Conservation (phyloP, 1,140 invertebrate genomes). For the Anagrus nilaparvatae region DNA sequence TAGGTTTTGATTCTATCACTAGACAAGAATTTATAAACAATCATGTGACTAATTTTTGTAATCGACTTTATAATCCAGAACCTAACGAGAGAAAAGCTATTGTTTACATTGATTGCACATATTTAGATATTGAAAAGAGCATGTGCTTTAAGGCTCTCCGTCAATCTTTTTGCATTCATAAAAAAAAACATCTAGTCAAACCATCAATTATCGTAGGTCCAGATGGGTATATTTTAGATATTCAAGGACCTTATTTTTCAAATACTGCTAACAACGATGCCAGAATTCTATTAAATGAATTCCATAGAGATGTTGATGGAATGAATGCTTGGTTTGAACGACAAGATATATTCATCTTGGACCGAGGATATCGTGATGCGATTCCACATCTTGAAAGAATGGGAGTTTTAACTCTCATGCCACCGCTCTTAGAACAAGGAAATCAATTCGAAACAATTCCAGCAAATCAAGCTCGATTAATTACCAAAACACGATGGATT, state of each 20-base stretch:
- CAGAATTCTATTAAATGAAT: slow-evolving; percentile 3
- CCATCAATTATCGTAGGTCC: not conserved
- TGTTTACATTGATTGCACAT: not conserved
- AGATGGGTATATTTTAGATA: slow-evolving; percentile 9
- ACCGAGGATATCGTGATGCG: slow-evolving; percentile 3
- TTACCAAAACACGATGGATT: slow-evolving; percentile 13
- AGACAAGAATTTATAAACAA: not conserved
- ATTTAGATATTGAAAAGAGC: not conserved
- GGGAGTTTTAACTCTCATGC: slow-evolving; percentile 8
- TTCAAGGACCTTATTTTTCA: slow-evolving; percentile 9
- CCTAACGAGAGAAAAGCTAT: not conserved
- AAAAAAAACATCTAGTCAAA: slow-evolving; percentile 3
- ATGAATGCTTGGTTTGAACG: slow-evolving; percentile 6
- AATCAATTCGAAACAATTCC: slow-evolving; percentile 7
- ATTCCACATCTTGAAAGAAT: not conserved
- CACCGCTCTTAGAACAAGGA: not conserved
- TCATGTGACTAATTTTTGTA: slow-evolving; percentile 8
- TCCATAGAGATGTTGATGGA: slow-evolving; percentile 2
- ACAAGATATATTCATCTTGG: slow-evolving; percentile 5
- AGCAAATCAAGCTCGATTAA: slow-evolving; percentile 2
- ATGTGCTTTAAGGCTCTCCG: not conserved
- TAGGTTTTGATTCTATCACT: not conserved
- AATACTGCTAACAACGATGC: slow-evolving; percentile 10
- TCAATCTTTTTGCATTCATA: slow-evolving; percentile 5
- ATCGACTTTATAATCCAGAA: slow-evolving; percentile 5